Evolutionary conservation across 2,797 vertebrate genomes (phyloP), one percentile per base, ranked within the genome.

Genomic region (Coregonus ussuriensis): DNA sequence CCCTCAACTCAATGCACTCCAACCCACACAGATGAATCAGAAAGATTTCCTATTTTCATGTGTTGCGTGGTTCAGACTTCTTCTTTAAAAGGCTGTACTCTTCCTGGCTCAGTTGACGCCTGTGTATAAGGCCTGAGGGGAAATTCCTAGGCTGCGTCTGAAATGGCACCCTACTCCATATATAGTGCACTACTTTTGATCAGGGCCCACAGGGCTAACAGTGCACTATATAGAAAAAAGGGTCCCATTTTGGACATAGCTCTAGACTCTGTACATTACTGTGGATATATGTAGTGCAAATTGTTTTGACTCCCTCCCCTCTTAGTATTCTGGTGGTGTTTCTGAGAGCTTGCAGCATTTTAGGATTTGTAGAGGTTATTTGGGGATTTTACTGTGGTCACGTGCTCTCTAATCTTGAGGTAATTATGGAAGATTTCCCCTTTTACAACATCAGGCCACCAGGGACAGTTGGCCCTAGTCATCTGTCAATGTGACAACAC

Each of bases 361-460:
- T 75, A 37, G 74, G 82, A 82, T 88, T 91, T 88, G 78, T 80
- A 1, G 54, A 81, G 88, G 85, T 89, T 86, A 82, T 84, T 25
- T 74, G 72, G 85, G 86, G 88, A 85, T 86, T 82, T 81, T 74
- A 74, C 11, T 29, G 83, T 80, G 66, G 81, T 86, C 80, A 80
- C 84, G 74, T 70, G 68, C n/a, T 70, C 35, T 70, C 35, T 70
- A 47, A 41, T 72, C 79, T 71, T 72, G 79, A 86, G 79, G 87
- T 86, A 91, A 89, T 91, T 85, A 88, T 83, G 83, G 82, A 80
- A 83, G 73, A 88, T 89, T 88, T 89, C 83, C 80, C 79, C 72
- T 82, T 88, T 82, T 72, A 35, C 89, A 85, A 82, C 88, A 83
- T 75, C 75, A 82, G 67, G 31, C 74, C 21, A 53, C 9, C 41